Evolutionary conservation across 2,888 invertebrate genomes (phyloP).

Genomic region (Eumerus sabulonum): DNA sequence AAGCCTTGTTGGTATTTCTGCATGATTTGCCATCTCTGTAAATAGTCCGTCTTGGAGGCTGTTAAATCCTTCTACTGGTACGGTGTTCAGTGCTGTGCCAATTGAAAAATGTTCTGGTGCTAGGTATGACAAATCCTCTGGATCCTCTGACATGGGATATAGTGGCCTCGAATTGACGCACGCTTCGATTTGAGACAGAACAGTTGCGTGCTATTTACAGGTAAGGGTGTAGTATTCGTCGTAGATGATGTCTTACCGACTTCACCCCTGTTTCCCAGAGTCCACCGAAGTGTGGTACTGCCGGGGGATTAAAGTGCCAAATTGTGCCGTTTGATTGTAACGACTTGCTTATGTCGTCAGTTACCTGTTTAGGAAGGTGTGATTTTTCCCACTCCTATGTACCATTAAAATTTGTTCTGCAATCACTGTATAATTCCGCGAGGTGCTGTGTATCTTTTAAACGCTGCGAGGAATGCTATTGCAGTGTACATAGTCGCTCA

Average conservation of each 20-base stretch:
- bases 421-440: conserved; percentile 14
- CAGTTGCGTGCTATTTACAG: background rate
- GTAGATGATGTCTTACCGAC: background rate
- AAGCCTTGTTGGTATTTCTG: too few species aligned
- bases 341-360: background rate
- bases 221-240: background rate
- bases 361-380: background rate
- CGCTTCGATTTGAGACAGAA: background rate
- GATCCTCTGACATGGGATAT: background rate
- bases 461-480: conserved; percentile 31
- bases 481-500: conserved; percentile 29
- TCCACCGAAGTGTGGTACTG: conserved; percentile 7
- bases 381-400: conserved; percentile 5
- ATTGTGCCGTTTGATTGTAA: background rate
- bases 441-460: conserved; percentile 26
- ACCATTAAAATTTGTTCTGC: conserved; percentile 46
- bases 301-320: conserved; percentile 6
- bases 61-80: background rate
- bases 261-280: background rate
- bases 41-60: too few species aligned
- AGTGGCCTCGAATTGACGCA: background rate
- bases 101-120: background rate
- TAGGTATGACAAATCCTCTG: background rate
- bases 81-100: too few species aligned
- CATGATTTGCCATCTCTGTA: too few species aligned